Conservation (phyloP, 2,888 invertebrate species). For the Macrophya annulata region DNA sequence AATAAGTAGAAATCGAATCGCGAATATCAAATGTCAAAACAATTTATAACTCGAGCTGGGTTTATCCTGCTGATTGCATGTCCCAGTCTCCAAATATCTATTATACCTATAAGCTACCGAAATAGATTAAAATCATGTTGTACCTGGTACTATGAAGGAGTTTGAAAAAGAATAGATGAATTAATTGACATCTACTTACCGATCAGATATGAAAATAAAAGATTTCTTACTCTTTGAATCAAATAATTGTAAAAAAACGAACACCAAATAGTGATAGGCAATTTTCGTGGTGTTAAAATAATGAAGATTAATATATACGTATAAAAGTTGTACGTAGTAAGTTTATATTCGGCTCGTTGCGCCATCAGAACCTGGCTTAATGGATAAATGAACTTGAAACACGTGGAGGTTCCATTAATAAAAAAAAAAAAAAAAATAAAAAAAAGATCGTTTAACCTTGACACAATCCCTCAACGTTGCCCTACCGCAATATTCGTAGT, state of each 20-base stretch:
- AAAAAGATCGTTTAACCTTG: slow-evolving; percentile 54
- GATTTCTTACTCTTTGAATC: no score
- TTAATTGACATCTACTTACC: no score
- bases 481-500: slow-evolving; percentile 48
- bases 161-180: no score
- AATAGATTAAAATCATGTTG: no score
- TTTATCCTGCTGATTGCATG: not conserved
- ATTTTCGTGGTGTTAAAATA: not conserved
- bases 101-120: no score
- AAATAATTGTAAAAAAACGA: not conserved
- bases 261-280: not conserved
- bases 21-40: not conserved
- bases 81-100: no score
- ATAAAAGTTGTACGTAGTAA: not conserved
- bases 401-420: slow-evolving; percentile 35
- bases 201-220: no score
- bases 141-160: no score
- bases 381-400: slow-evolving; percentile 49
- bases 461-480: slow-evolving; percentile 52
- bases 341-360: slow-evolving; percentile 14
- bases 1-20: not conserved
- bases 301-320: not conserved
- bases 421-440: not conserved
- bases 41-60: not conserved
- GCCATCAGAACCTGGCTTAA: not conserved